Base-by-base conservation (phyloP, 2,888 invertebrate genomes). In the Eledona agricola region DNA sequence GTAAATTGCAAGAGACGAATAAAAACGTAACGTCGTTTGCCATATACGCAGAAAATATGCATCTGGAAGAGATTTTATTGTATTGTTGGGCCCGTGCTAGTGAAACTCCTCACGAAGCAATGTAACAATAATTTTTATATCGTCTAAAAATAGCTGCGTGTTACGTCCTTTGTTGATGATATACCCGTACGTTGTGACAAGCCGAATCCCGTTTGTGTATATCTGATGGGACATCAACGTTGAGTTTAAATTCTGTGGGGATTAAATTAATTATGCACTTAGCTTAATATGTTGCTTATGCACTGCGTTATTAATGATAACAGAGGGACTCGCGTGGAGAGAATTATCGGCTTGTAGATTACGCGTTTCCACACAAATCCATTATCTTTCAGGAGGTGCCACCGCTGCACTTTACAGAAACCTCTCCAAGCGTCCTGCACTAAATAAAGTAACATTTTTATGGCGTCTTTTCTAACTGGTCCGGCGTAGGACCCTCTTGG, bases 201-300 rank as follows among this genome's bases (percentile, higher is more conserved):
- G 37, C 37, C 29, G 38, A 47, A 37, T 29, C 34, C 6, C 29
- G 51, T 17, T 12, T 13, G 17, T 19, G 20, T 28, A 38, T 38
- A 38, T 38, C 9, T 38, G 38, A 38, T 10, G 15, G 25, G 9
- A n/a, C 26, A 16, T 25, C 38, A 26, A 35, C 22, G 15, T 28
- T 40, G 16, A 4, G 10, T 22, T 6, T 16, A 58, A 63, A 62
- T 58, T 60, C 64, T 58, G 32, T 19, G 17, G 53, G 62, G 64
- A 65, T 59, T 61, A 63, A 56, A 62, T 65, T 63, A 60, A 63
- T 63, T 61, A 65, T 50, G 47, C 60, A 60, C 62, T 63, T 63
- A 63, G 62, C 61, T 61, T 62, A 63, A 63, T 63, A 63, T 61
- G 61, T 58, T 23, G 57, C 54, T 45, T 51, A 59, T 58, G 53